Evolutionary conservation across 2,888 invertebrate genomes (phyloP), one percentile per base, ranked within the genome.

Genomic region (Habrosyne pyritoides): DNA sequence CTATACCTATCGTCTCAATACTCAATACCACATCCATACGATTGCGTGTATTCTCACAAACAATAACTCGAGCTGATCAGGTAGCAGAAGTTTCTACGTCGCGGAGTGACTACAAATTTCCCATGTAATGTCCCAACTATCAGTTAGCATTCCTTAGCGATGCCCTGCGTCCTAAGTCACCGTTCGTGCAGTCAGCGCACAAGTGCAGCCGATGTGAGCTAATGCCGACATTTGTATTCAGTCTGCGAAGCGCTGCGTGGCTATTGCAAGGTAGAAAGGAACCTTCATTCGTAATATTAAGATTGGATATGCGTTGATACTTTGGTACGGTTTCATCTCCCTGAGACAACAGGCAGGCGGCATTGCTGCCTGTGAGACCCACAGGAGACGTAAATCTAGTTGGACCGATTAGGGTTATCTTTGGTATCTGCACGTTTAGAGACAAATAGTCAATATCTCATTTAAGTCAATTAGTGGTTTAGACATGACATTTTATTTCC

Each of bases 61-160:
- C n/a, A 36, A 36, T 14, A 24, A 36, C 14, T 36, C 36, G 36
- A 3, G 14, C 36, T 0, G 2, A 7, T 14, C 49, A 26, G 12
- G 14, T 28, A 6, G 28, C 22, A 26, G 26, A 26, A n/a, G 2
- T 21, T 47, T 30, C 10, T 14, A 49, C 50, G 10, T 21, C 55
- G 50, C 42, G 14, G 54, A 54, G 55, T 1, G 59, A 61, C 42
- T 53, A 56, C 30, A 53, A 50, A 59, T 36, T 21, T 28, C 50
- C 24, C 21, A 26, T 21, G 28, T 50, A 49, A 26, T 42, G 21
- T 24, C 51, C 51, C 36, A 42, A 48, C 30, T 14, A 18, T 47
- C 46, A 4, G 48, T 52, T 52, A 18, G 54, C 47, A 55, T 55
- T 47, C 51, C 51, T 22, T 14, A 26, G 10, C 33, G 21, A 33